Evolutionary conservation across 1,140 invertebrate genomes (phyloP).

Genomic region (Artemia franciscana): DNA sequence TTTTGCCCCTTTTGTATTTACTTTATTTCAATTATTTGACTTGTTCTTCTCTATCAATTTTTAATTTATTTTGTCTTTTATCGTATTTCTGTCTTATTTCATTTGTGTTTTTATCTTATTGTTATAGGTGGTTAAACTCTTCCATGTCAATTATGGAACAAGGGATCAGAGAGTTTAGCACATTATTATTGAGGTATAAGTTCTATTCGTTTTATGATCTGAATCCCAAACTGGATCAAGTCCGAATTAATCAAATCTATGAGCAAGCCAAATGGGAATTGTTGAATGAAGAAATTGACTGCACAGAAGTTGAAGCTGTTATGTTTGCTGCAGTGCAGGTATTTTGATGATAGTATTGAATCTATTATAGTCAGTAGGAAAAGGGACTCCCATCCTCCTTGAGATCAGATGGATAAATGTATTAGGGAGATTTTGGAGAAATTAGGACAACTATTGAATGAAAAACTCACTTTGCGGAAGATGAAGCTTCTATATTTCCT

Average conservation of each 20-base stretch:
- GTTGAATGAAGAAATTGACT: slow-evolving; percentile 90
- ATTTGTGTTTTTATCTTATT: too few species aligned
- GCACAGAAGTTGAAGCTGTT: slow-evolving; percentile 96
- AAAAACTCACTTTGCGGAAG: neutral
- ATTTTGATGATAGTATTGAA: too few species aligned
- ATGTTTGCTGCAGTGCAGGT: slow-evolving; percentile 93
- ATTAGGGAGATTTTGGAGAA: neutral
- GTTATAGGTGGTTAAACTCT: slow-evolving; percentile 76
- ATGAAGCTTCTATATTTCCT: too few species aligned
- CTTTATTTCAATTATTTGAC: neutral
- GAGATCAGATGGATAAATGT: neutral
- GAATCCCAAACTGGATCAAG: slow-evolving; percentile 76
- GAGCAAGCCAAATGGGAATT: slow-evolving; percentile 97
- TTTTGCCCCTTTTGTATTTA: neutral
- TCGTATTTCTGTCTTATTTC: too few species aligned
- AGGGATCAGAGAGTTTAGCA: slow-evolving; percentile 77
- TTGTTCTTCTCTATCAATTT: neutral
- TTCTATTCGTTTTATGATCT: slow-evolving; percentile 57
- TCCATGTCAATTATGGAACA: slow-evolving; percentile 97
- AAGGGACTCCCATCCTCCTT: neutral
- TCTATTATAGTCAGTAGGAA: neutral
- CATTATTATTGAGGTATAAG: slow-evolving; percentile 65
- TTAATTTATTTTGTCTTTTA: neutral
- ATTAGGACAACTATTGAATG: neutral
- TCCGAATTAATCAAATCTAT: slow-evolving; percentile 94